A percentile compares a stretch with the other conserved stretches of the same genome.
Evolutionary conservation across 2,888 invertebrate species (phyloP).

Genomic region (Agriopis marginaria): DNA sequence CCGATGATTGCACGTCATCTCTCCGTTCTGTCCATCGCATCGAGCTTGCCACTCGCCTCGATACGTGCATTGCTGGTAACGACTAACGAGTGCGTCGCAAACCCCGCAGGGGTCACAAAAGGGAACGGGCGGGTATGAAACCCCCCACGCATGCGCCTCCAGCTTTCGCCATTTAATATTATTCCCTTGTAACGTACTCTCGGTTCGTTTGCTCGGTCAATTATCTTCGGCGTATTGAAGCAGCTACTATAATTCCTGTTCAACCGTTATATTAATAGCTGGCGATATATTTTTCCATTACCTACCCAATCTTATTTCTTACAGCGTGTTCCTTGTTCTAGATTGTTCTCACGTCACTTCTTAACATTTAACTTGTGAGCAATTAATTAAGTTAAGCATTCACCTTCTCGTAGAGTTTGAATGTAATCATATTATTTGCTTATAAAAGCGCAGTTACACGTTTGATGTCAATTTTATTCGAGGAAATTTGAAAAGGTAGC

Average conservation of each 20-base stretch:
- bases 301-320: background rate
- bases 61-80: conserved; percentile 60
- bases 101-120: conserved; percentile 53
- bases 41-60: conserved; percentile 58
- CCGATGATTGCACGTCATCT: conserved; percentile 61
- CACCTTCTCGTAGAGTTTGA: conserved; percentile 28
- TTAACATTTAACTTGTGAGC: conserved; percentile 18
- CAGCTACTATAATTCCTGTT: conserved; percentile 50
- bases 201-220: conserved; percentile 76
- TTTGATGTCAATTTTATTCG: conserved; percentile 55
- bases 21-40: conserved; percentile 57
- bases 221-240: conserved; percentile 72
- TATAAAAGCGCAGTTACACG: conserved; percentile 50
- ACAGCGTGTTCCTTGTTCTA: background rate
- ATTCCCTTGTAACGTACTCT: conserved; percentile 72
- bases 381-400: conserved; percentile 29
- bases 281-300: conserved; percentile 14
- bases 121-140: conserved; percentile 64
- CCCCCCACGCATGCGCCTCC: conserved; percentile 72
- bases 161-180: conserved; percentile 69
- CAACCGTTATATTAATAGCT: conserved; percentile 25
- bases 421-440: conserved; percentile 37
- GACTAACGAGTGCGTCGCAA: conserved; percentile 48
- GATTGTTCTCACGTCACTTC: background rate
- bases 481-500: conserved; percentile 57